phyloP scores from a whole-genome alignment of 2,888 invertebrate species.

The Esperia sulphurella region DNA sequence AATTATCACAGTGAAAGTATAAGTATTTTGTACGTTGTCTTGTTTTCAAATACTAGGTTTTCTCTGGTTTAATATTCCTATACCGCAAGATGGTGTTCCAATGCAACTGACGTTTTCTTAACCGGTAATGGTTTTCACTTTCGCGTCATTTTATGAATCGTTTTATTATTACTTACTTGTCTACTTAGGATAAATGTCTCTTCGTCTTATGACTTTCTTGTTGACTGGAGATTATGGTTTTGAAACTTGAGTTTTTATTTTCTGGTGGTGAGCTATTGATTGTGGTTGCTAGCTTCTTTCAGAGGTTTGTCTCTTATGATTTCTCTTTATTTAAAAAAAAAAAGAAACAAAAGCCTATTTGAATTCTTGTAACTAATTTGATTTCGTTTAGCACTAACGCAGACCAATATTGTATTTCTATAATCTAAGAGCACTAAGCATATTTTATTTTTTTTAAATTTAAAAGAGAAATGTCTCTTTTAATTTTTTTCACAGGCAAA shows the following conservation, averaged over 20 bases:
- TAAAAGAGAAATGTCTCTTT: too few species aligned
- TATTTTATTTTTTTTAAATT: too few species aligned
- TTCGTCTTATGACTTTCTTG: neutral
- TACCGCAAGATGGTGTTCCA: constrained; percentile 39
- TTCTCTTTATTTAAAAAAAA: too few species aligned
- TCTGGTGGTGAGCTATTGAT: too few species aligned
- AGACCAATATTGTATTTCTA: too few species aligned
- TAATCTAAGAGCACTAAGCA: too few species aligned
- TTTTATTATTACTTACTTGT: neutral
- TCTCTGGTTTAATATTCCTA: constrained; percentile 31
- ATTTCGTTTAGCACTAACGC: too few species aligned
- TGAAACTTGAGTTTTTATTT: neutral
- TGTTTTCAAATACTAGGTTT: constrained; percentile 18
- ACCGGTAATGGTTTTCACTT: constrained; percentile 42
- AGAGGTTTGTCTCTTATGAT: too few species aligned
- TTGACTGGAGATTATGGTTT: neutral
- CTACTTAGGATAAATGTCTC: neutral
- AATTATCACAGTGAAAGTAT: constrained; percentile 15
- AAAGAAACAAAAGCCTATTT: too few species aligned
- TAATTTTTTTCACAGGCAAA: too few species aligned
- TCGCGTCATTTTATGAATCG: constrained; percentile 20
- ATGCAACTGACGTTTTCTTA: constrained; percentile 29
- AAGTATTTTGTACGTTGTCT: constrained; percentile 4
- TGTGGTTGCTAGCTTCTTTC: too few species aligned
- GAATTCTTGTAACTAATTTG: too few species aligned